Evolutionary conservation across 2,797 vertebrate genomes (phyloP).

Genomic region (Malacoraja senta): DNA sequence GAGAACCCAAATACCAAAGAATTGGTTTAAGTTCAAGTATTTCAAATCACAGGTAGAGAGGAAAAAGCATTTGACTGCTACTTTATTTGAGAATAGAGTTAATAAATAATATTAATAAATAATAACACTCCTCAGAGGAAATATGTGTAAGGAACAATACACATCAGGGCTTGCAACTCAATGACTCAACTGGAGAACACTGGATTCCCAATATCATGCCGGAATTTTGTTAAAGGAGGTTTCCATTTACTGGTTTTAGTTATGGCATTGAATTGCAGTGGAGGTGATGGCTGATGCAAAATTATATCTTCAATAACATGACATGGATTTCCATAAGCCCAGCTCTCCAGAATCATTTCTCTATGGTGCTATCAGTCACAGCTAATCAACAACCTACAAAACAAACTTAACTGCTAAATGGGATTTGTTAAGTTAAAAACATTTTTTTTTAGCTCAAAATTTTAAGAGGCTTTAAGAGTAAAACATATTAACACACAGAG

Average conservation of each 20-base stretch:
- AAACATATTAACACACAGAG: not conserved
- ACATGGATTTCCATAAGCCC: not conserved
- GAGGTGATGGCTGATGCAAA: not conserved
- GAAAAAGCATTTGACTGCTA: not conserved
- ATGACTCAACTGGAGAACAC: not conserved
- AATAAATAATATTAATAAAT: no score
- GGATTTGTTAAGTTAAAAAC: not conserved
- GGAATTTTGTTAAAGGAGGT: not conserved
- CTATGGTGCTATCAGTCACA: not conserved
- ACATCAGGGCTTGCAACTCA: not conserved
- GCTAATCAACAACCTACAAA: not conserved
- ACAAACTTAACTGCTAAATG: not conserved
- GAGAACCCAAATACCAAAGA: not conserved
- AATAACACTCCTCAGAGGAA: not conserved
- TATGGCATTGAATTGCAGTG: not conserved
- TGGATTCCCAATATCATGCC: no score
- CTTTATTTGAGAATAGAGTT: not conserved
- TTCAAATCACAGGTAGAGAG: not conserved
- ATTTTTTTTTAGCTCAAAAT: not conserved
- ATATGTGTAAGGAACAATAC: not conserved
- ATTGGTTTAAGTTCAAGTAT: no score
- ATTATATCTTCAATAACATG: not conserved
- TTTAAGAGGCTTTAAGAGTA: not conserved
- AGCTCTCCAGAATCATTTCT: not conserved
- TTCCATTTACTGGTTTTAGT: not conserved